Percentiles rank a stretch among this genome's conserved stretches.
Conservation (phyloP, 2,797 vertebrate species). For the Manis javanica region DNA sequence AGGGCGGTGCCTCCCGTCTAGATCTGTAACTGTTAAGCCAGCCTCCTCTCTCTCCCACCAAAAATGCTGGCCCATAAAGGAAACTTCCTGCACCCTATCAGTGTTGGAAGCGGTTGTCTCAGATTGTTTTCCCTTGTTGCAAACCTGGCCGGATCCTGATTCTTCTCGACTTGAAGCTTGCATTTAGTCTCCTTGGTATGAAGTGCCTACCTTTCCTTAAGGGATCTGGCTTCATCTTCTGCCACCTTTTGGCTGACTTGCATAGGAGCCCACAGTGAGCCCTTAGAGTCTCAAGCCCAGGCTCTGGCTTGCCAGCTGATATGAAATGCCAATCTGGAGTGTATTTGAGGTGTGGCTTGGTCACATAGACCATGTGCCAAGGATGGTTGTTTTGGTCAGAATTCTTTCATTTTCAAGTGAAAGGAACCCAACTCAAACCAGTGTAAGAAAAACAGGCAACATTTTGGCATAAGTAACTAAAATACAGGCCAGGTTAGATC, state of each 20-base stretch:
- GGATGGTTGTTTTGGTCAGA: neutral
- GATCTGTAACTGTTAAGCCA: constrained; percentile 1
- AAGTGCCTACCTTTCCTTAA: neutral
- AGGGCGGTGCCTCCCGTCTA: neutral
- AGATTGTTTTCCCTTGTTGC: neutral
- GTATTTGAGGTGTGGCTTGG: neutral
- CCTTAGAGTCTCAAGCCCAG: neutral
- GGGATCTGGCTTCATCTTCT: neutral
- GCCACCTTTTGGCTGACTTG: neutral
- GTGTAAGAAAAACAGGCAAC: neutral
- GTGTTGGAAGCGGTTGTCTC: neutral
- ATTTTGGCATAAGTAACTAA: neutral
- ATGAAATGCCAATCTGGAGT: neutral
- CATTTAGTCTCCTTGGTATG: neutral
- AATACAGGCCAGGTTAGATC: neutral
- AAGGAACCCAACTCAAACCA: neutral
- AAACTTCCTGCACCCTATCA: neutral
- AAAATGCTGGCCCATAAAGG: neutral
- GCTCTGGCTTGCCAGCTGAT: neutral
- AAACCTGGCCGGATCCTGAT: neutral
- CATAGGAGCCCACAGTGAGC: neutral
- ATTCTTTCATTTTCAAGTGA: neutral
- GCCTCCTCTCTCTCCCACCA: neutral
- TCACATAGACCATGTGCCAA: neutral
- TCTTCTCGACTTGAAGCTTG: neutral